Percentiles rank a stretch among this genome's conserved stretches.
Conservation (phyloP, 2,797 vertebrate species). For the Hapalemur alaotrensis region DNA sequence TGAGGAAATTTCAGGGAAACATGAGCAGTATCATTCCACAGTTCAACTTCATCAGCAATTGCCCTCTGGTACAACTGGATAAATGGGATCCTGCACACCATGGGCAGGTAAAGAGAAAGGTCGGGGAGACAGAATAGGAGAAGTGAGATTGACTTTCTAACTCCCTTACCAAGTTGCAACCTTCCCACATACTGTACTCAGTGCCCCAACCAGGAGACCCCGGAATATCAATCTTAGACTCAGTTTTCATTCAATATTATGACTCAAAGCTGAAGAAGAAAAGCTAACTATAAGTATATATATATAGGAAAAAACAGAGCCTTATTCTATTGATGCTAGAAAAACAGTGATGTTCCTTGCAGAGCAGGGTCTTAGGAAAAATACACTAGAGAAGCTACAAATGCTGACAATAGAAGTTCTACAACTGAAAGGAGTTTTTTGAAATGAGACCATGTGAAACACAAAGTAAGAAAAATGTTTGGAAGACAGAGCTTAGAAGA, state of each 20-base stretch:
- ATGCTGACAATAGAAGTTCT: neutral
- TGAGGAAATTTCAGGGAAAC: neutral
- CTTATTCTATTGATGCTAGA: neutral
- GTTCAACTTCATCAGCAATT: neutral
- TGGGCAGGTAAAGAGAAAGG: neutral
- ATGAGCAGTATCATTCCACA: neutral
- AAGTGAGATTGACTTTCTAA: neutral
- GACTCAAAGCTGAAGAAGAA: constrained; percentile 30
- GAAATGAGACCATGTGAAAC: neutral
- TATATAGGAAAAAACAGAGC: neutral
- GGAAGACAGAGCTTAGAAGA: neutral
- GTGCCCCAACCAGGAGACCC: neutral
- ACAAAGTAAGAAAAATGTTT: neutral
- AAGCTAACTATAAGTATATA: neutral
- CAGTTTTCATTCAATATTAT: constrained; percentile 23
- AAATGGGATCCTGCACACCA: neutral
- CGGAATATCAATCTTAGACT: neutral
- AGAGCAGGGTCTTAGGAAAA: constrained; percentile 50
- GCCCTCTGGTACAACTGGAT: neutral
- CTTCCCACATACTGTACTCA: neutral
- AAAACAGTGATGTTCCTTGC: neutral
- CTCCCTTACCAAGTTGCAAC: constrained; percentile 15
- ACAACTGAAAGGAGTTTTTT: constrained; percentile 44
- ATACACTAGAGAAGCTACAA: constrained; percentile 33
- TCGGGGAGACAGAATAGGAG: neutral